Conservation (phyloP, 2,888 invertebrate genomes). For the Zaprionus lineosus region DNA sequence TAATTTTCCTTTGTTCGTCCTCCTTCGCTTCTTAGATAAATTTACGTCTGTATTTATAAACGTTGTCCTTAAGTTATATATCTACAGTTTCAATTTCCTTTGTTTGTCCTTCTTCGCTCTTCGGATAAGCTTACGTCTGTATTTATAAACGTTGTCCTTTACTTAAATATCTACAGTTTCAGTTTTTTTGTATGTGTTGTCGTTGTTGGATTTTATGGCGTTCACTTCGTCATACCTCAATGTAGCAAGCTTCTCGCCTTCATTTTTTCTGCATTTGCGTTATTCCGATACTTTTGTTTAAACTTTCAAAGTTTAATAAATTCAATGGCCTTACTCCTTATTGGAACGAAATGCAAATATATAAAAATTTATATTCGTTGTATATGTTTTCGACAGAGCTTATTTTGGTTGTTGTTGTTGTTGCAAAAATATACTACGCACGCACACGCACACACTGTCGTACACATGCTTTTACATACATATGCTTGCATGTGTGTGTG, state of each 20-base stretch:
- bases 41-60: slow-evolving; percentile 4
- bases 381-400: slow-evolving; percentile 45
- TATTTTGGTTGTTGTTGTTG: slow-evolving; percentile 33
- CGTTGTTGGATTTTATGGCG: slow-evolving; percentile 21
- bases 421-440: slow-evolving; percentile 20
- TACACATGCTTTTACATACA: background rate
- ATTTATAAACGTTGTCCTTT: slow-evolving; percentile 30
- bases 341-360: slow-evolving; percentile 21
- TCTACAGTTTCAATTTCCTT: no score
- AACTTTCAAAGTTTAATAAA: slow-evolving; percentile 2
- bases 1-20: slow-evolving; percentile 1
- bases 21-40: no score
- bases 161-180: slow-evolving; percentile 58
- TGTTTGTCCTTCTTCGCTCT: no score
- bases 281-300: background rate
- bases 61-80: slow-evolving; percentile 10
- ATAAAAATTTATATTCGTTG: slow-evolving; percentile 57
- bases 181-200: slow-evolving; percentile 58
- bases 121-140: no score
- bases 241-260: background rate
- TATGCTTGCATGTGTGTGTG: background rate
- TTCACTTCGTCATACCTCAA: background rate
- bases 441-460: slow-evolving; percentile 22
- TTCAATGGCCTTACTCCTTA: background rate
- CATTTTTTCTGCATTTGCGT: background rate